Evolutionary conservation across 2,797 vertebrate genomes (phyloP).

Genomic region (Propithecus perrieri): DNA sequence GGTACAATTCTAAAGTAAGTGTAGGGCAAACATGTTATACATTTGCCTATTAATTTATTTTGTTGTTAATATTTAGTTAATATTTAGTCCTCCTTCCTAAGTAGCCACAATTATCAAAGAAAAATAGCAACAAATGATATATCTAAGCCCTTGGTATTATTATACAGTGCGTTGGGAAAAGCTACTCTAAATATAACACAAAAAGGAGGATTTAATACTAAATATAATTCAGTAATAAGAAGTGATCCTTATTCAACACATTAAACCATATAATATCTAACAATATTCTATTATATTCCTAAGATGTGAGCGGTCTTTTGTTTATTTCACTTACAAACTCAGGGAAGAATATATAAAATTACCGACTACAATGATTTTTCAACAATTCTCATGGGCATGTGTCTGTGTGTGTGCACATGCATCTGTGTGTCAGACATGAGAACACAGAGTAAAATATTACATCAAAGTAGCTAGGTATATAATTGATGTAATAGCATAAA

Average conservation of each 20-base stretch:
- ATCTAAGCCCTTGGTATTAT: background rate
- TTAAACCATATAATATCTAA: conserved; percentile 59
- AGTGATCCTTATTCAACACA: conserved; percentile 56
- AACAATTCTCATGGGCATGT: background rate
- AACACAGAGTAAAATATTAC: conserved; percentile 25
- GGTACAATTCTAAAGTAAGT: background rate
- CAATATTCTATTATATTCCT: background rate
- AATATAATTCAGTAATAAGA: conserved; percentile 35
- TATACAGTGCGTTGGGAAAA: background rate
- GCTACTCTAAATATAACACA: background rate
- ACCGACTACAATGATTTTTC: background rate
- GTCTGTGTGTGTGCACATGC: background rate
- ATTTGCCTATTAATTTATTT: background rate
- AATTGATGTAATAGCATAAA: background rate
- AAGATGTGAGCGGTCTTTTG: conserved; percentile 47
- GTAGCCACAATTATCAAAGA: background rate
- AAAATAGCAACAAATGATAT: background rate
- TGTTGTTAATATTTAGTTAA: background rate
- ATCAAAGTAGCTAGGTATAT: background rate
- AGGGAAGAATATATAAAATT: conserved; percentile 57
- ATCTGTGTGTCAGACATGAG: background rate
- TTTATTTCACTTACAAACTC: conserved; percentile 49
- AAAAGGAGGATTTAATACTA: background rate
- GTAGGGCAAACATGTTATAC: background rate
- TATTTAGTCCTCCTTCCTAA: conserved; percentile 38